A percentile compares a stretch with the other conserved stretches of the same genome.
These are phyloP conservation scores for Gallinago solitaria DNA, from an alignment of 2,797 vertebrate species.

Conservation along the genomic window DNA sequence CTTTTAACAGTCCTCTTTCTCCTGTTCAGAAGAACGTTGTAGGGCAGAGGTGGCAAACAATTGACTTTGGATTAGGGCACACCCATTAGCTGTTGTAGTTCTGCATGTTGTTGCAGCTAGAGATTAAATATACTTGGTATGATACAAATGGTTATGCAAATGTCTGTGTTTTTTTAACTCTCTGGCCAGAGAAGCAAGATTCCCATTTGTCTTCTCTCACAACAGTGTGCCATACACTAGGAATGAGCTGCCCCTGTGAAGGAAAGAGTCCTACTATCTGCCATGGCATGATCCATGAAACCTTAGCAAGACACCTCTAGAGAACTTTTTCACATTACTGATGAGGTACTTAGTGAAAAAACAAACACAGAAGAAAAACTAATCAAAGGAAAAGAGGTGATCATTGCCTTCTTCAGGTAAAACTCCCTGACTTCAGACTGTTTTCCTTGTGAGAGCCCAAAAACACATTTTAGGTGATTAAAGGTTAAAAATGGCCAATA, in stretches of 20 bases:
- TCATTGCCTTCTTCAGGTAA: neutral
- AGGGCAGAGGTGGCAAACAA: neutral
- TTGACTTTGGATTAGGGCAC: neutral
- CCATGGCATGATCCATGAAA: neutral
- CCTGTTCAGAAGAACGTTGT: neutral
- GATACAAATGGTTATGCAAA: neutral
- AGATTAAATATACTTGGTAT: neutral
- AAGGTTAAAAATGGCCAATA: neutral
- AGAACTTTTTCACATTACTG: neutral
- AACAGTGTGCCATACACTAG: neutral
- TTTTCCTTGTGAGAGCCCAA: neutral
- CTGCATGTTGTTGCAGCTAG: neutral
- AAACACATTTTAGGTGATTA: neutral
- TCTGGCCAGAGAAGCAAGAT: neutral
- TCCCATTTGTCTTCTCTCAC: neutral
- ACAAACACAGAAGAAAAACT: neutral
- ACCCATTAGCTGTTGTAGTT: neutral
- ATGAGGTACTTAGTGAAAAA: neutral
- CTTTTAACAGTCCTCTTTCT: neutral
- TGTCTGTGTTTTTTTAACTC: neutral
- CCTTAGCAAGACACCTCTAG: neutral
- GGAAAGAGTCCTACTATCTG: neutral
- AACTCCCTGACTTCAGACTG: neutral
- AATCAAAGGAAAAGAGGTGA: neutral
- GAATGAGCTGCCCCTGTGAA: neutral